These are phyloP conservation scores for Acrocephalus kingi DNA, from an alignment of 2,113 vertebrate genomes.

Conservation along the genomic window DNA sequence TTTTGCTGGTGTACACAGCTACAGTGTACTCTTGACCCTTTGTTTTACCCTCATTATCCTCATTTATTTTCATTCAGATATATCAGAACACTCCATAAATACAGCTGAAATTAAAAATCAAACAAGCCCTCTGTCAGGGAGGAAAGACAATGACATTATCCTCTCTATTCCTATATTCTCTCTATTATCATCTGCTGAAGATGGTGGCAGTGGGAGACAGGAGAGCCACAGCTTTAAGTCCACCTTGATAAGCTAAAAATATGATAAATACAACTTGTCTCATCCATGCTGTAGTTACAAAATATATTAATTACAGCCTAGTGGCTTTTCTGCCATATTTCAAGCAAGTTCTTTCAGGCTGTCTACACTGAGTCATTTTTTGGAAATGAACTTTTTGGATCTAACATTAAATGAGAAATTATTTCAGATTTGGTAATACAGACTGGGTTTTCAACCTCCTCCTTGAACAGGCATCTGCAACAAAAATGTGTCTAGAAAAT, in stretches of 20 bases:
- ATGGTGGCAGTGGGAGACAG: neutral
- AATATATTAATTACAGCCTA: neutral
- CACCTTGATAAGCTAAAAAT: neutral
- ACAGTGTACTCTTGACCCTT: neutral
- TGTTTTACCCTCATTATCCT: neutral
- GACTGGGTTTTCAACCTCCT: neutral
- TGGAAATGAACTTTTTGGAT: slow-evolving; percentile 28
- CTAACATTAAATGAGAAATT: neutral
- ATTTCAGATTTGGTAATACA: slow-evolving; percentile 24
- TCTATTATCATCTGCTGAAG: neutral
- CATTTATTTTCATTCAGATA: neutral
- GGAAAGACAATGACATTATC: neutral
- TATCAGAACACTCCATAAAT: neutral
- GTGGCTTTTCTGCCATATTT: neutral
- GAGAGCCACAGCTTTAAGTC: neutral
- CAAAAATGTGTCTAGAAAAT: neutral
- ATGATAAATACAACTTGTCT: neutral
- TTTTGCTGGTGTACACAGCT: neutral
- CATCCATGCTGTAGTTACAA: neutral
- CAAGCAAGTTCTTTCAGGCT: slow-evolving; percentile 21
- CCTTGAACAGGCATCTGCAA: neutral
- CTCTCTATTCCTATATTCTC: neutral
- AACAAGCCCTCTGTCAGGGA: neutral
- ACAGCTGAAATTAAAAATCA: neutral
- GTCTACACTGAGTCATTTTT: slow-evolving; percentile 4